phyloP scores from a whole-genome alignment of 2,113 vertebrate species.

The Benitochromis conjunctus region DNA sequence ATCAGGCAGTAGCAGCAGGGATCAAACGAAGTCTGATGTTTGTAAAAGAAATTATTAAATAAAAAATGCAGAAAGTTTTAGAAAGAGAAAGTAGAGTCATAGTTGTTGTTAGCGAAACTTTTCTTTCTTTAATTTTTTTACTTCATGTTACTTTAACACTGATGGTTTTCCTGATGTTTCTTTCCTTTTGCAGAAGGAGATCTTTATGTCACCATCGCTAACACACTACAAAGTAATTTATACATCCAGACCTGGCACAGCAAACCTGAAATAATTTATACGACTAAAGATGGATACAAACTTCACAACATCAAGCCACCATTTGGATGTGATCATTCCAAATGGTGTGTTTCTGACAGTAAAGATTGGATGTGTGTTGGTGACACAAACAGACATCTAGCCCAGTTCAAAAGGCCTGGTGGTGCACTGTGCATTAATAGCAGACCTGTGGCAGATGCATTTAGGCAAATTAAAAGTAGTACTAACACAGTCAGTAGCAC shows the following conservation, averaged over 20 bases:
- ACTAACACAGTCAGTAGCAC: too few species aligned
- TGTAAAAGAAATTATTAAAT: background rate
- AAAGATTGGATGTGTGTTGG: fast-evolving
- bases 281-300: too few species aligned
- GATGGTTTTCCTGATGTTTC: background rate
- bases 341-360: background rate
- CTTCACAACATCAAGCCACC: background rate
- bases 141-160: background rate
- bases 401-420: fast-evolving
- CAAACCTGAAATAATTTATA: fast-evolving
- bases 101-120: background rate
- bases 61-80: background rate
- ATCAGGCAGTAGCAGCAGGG: fast-evolving
- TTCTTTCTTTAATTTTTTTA: background rate
- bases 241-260: background rate
- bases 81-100: background rate
- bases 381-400: background rate
- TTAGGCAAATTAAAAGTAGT: fast-evolving
- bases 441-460: fast-evolving
- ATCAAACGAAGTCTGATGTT: background rate
- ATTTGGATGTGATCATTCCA: background rate
- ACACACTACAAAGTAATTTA: fast-evolving
- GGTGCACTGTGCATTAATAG: background rate
- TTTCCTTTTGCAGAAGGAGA: background rate
- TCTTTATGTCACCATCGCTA: background rate